Evolutionary conservation across 2,888 invertebrate genomes (phyloP), one percentile per base, ranked within the genome.

Genomic region (Habrosyne pyritoides): DNA sequence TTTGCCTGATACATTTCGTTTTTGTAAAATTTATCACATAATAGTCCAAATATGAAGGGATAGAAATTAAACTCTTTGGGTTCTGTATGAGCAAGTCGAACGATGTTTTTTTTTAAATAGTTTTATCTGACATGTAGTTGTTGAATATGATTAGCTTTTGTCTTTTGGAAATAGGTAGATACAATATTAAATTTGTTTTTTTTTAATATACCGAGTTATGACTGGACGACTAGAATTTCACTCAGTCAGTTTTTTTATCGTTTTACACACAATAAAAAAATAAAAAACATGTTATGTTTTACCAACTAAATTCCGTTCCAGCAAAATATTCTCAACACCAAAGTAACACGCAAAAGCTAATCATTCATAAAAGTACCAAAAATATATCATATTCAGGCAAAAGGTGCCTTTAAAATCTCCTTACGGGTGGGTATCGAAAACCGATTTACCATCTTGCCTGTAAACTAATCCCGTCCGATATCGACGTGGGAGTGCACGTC

Each of bases 401-500:
- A 42, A 8, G 42, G 18, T 18, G 42, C 10, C 10, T 47, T 47
- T 21, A 47, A 47, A 47, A 49, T 26, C 12, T 14, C 48, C 12
- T 49, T 14, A 14, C 24, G 24, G 56, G 54, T 60, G 26, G 57
- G 56, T 65, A 71, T 73, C 56, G 70, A 67, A 66, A 72, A 69
- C 66, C 68, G 64, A 73, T 71, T 64, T 66, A 53, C 60, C 56
- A 54, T 30, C 59, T 56, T 57, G 57, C 56, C 48, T 33, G 60
- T 50, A 48, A 53, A 47, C 59, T 69, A 60, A 67, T 66, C 63
- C 66, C 54, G 63, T 56, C 55, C 53, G 61, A 59, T 58, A 48
- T 26, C 48, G 24, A 18, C 42, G 42, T 42, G 42, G 42, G 67
- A 76, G 70, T 69, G 70, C 66, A 70, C 66, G 67, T 67, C 69